Base-by-base conservation (phyloP, 1,140 invertebrate genomes). In the Argopecten irradians region DNA sequence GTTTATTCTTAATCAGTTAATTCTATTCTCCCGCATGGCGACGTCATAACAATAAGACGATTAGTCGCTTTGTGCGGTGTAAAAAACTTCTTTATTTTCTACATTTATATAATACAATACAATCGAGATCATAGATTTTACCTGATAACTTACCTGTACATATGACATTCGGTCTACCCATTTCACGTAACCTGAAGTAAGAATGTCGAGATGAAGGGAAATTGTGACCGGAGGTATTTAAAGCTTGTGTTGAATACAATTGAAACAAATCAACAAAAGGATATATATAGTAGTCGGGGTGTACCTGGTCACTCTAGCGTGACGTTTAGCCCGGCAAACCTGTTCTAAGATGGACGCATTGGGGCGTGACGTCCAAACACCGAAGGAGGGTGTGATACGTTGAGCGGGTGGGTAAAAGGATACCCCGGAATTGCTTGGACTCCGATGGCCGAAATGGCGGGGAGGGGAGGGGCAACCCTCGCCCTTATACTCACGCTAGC, bases 341-440 rank as follows among this genome's bases (percentile, higher is more conserved):
- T 71, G 55, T 71, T 71, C n/a, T n/a, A 71, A 71, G 1, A 28
- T 71, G 22, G 8, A n/a, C 28, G 55, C 8, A 5, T 5, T 28
- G 55, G 28, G 55, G 55, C 55, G 55, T 71, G n/a, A 71, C 55
- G n/a, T 71, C 55, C 55, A 5, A 16, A 71, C 55, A 71, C 55
- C n/a, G 55, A n/a, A 71, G 55, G 55, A 71, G 55, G 55, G 55
- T 71, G 55, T 71, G 55, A 71, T 71, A 71, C 22, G 55, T 28
- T 71, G 55, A 71, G 5, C 55, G 55, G 55, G 55, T 71, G 55
- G 55, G 16, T 28, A 16, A 16, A 16, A 71, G 55, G n/a, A 71
- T 71, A 71, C 55, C 22, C 55, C n/a, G 22, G 11, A 28, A 1
- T 71, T n/a, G n/a, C n/a, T n/a, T 16, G 55, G 55, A 71, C 22